phyloP scores from a whole-genome alignment of 2,797 vertebrate species.

The Sebastes diploproa region DNA sequence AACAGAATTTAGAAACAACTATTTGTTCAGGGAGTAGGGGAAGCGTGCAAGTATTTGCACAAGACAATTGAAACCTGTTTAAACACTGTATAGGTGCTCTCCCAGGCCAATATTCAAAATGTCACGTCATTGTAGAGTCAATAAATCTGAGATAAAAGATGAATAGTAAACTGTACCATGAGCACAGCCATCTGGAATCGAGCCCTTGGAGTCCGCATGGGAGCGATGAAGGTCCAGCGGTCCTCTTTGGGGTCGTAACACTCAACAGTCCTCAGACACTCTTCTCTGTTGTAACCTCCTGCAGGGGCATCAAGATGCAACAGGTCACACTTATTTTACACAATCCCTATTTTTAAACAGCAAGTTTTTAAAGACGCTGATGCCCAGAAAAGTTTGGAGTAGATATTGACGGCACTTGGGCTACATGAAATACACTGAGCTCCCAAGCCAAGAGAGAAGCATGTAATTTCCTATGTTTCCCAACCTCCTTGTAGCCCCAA shows the following conservation, averaged over 20 bases:
- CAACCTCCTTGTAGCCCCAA: background rate
- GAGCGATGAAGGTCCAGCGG: slow-evolving; percentile 93
- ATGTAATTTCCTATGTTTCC: background rate
- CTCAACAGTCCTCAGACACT: slow-evolving; percentile 97
- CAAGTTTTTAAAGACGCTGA: background rate
- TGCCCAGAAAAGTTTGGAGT: background rate
- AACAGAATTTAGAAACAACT: background rate
- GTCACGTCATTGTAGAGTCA: slow-evolving; percentile 3
- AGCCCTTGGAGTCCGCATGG: slow-evolving; percentile 96
- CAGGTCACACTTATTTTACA: background rate
- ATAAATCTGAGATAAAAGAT: background rate
- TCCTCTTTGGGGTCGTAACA: slow-evolving; percentile 92
- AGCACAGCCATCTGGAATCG: slow-evolving; percentile 98
- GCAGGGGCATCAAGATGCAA: background rate
- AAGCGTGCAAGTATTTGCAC: slow-evolving; percentile 10
- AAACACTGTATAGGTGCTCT: background rate
- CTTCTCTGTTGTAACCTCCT: slow-evolving; percentile 98
- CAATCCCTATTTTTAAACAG: background rate
- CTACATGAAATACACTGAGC: background rate
- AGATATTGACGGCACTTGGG: background rate
- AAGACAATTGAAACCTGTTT: background rate
- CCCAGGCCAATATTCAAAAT: background rate
- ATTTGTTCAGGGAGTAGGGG: background rate
- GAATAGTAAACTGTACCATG: slow-evolving; percentile 83
- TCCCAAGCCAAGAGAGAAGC: background rate